phyloP scores from a whole-genome alignment of 1,140 invertebrate genomes.

The Sitodiplosis mosellana region DNA sequence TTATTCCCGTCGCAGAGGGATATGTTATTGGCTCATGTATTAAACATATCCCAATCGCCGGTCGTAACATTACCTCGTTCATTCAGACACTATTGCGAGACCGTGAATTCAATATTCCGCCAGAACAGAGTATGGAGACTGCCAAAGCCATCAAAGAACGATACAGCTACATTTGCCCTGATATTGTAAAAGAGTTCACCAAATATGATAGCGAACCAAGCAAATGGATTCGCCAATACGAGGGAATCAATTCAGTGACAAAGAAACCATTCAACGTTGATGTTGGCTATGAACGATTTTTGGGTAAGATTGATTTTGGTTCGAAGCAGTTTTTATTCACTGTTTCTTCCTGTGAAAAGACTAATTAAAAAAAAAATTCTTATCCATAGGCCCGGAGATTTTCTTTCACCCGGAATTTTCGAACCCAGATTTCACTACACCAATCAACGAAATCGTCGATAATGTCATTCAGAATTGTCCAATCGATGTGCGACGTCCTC shows the following conservation, averaged over 20 bases:
- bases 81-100: conserved; percentile 94
- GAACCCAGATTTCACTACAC: conserved; percentile 96
- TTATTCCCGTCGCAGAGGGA: conserved; percentile 98
- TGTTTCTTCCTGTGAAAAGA: background rate
- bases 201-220: conserved; percentile 91
- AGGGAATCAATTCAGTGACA: conserved; percentile 83
- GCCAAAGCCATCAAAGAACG: conserved; percentile 98
- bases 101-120: conserved; percentile 91
- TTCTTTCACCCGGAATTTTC: conserved; percentile 99
- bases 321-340: no score
- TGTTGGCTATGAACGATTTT: conserved; percentile 96
- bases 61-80: conserved; percentile 97
- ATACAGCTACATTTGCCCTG: conserved; percentile 95
- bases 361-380: background rate
- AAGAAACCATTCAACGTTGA: conserved; percentile 90
- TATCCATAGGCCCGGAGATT: conserved; percentile 76
- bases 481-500: conserved; percentile 90
- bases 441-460: conserved; percentile 94
- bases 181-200: conserved; percentile 98
- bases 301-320: conserved; percentile 36
- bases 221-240: conserved; percentile 92
- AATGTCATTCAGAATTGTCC: conserved; percentile 99
- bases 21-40: conserved; percentile 99
- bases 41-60: conserved; percentile 99
- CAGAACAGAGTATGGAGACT: conserved; percentile 97